Evolutionary conservation across 2,888 invertebrate genomes (phyloP), one percentile per base, ranked within the genome.

Genomic region (Xestia c-nigrum): DNA sequence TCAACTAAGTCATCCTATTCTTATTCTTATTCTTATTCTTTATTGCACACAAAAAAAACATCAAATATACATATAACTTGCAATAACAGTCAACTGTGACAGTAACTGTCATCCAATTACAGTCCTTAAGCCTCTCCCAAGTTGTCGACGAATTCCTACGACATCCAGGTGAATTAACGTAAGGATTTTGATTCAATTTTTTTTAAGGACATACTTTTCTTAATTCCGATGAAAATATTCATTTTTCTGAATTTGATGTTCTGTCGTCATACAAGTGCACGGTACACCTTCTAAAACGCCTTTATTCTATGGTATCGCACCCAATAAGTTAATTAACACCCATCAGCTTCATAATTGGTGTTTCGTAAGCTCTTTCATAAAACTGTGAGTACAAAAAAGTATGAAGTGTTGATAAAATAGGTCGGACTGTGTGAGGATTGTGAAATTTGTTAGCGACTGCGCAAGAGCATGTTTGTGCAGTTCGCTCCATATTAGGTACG

Each of bases 321-420:
- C 61, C 71, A 65, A 74, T 74, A 47, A 74, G 68, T 84, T 67
- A 70, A 81, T 88, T 86, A 87, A 66, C 87, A 82, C 74, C 57
- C 78, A 81, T 81, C 79, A 71, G 63, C 68, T 46, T 81, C 87
- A 75, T 84, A 84, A 86, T 86, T 86, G 74, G 21, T 59, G 59
- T 87, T 87, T 78, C 85, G 80, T 88, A 88, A 88, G 50, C 40
- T 73, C 71, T 67, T 50, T 47, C 70, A 76, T 66, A 59, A 71
- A 83, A 81, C 64, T 71, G 59, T 72, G 64, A 57, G 52, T 64
- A 50, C 65, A 65, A 64, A 47, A 69, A 72, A 61, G 72, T 43
- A 71, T 43, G 47, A 50, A 66, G 71, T 80, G 66, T 57, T 75
- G 50, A 72, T 75, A 69, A 84, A 76, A 84, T 67, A 67, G 74